Base-by-base conservation (phyloP, 2,888 invertebrate species). In the Nowickia ferox region DNA sequence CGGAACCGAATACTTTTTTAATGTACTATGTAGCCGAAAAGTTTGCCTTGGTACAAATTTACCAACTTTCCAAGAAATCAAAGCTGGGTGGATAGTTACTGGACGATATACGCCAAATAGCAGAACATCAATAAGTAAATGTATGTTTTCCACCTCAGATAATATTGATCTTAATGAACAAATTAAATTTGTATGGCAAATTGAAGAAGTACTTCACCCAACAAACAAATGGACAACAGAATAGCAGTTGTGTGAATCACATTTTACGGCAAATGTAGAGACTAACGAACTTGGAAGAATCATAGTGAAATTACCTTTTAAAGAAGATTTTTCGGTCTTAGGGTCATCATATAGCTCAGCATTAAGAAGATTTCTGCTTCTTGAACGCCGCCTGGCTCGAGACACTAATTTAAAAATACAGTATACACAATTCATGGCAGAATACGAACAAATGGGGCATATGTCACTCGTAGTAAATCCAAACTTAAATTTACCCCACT, bases 361-460 rank as follows among this genome's bases (percentile, higher is more conserved):
- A 17, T 76, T 76, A 42, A 63, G 53, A 53, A 51, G 63, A 46
- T 76, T 66, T 9, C 8, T 51, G 22, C 65, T 55, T 40, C 75
- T 75, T n/a, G 75, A 63, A 65, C 22, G 63, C 10, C 75, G 75
- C 22, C 40, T 63, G 15, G n/a, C 53, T 22, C 63, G 51, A 63
- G 53, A 51, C 19, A 61, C 19, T 4, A 74, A 63, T 63, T 40
- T 74, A 13, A 65, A 75, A 75, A n/a, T 42, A 9, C 65, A 75
- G 38, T 65, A 75, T 22, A 11, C 10, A 0, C 22, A 63, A 4
- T 75, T 75, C 9, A 75, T 65, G 75, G 4, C n/a, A 17, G 79
- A 79, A 63, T 71, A 71, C 61, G 79, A 79, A 30, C 38, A 77
- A 66, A 48, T 57, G 57, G 78, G 78, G 13, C 78, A 69, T 42